Base-by-base conservation (phyloP, 1,140 invertebrate genomes). In the Oncopeltus fasciatus region DNA sequence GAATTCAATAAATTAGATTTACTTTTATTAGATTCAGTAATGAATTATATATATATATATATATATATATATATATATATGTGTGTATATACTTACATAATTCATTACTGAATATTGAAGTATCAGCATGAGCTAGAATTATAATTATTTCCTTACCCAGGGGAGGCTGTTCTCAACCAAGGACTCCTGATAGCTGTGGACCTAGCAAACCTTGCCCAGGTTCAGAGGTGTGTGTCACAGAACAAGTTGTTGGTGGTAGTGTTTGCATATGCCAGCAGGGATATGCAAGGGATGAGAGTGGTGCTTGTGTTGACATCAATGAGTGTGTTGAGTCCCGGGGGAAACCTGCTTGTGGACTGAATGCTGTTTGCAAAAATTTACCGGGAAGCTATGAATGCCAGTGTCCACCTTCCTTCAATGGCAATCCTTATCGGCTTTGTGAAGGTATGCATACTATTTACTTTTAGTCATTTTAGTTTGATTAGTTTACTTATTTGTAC, bases 341-440 rank as follows among this genome's bases (percentile, higher is more conserved):
- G 11, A 86, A 85, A 65, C 80, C 83, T 0, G 81, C 85, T 2
- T 95, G 91, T 73, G 91, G 90, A 0, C 70, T 87, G 4, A 90
- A 92, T 72, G 89, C 90, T 1, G 81, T 92, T 47, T 95, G 92
- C 70, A 92, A 91, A 74, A 95, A 95, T 74, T 73, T 93, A 44
- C 90, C 90, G 0, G 92, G 92, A n/a, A 91, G 89, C 69, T 95
- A 93, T 70, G 90, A 92, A 74, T 95, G 91, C 69, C 87, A 89
- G 68, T 95, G 92, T 70, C 88, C 90, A 0, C 75, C 82, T 31
- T 87, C 87, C 9, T 92, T 87, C 69, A 87, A 87, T 68, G 90
- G 90, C n/a, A 92, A 92, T 75, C 89, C 90, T 8, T 92, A 89
- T 70, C 79, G 82, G 16, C 76, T 85, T 64, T 94, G 90, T 72